Percentiles rank a stretch among this genome's conserved stretches.
These are phyloP conservation scores for Diabrotica undecimpunctata DNA, from an alignment of 1,140 invertebrate genomes.

Conservation along the genomic window DNA sequence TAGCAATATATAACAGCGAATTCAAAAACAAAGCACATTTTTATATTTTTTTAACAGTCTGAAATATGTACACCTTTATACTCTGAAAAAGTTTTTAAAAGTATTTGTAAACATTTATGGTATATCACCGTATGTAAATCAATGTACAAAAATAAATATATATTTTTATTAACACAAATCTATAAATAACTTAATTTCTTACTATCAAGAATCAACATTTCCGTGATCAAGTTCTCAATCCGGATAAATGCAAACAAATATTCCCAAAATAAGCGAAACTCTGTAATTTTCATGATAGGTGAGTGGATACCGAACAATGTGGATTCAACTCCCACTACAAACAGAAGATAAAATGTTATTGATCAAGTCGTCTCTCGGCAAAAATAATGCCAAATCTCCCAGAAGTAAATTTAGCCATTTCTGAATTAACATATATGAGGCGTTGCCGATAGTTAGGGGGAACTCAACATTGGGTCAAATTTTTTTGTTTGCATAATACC, in stretches of 20 bases:
- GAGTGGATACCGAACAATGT: too few species aligned
- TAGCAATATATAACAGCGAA: conserved; percentile 14
- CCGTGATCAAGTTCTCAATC: too few species aligned
- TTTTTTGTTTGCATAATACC: too few species aligned
- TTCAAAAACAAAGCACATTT: conserved; percentile 7
- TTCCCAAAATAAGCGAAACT: not conserved
- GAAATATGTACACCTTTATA: conserved; percentile 5
- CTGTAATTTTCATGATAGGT: too few species aligned
- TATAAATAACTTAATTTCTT: not conserved
- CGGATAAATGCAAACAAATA: conserved; percentile 3
- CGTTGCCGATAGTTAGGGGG: too few species aligned
- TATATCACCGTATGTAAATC: not conserved
- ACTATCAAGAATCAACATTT: not conserved
- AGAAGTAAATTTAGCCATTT: too few species aligned
- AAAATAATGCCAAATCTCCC: too few species aligned
- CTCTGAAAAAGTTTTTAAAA: not conserved
- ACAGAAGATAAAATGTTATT: too few species aligned
- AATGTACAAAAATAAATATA: not conserved
- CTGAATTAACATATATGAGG: too few species aligned
- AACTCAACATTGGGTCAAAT: too few species aligned
- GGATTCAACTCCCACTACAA: too few species aligned
- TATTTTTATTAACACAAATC: not conserved
- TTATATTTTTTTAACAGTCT: conserved; percentile 8
- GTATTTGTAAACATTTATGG: not conserved
- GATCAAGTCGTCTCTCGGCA: too few species aligned